Evolutionary conservation across 2,797 vertebrate species (phyloP), one percentile per base, ranked within the genome.

Genomic region (Sebastiscus albofasciatus): DNA sequence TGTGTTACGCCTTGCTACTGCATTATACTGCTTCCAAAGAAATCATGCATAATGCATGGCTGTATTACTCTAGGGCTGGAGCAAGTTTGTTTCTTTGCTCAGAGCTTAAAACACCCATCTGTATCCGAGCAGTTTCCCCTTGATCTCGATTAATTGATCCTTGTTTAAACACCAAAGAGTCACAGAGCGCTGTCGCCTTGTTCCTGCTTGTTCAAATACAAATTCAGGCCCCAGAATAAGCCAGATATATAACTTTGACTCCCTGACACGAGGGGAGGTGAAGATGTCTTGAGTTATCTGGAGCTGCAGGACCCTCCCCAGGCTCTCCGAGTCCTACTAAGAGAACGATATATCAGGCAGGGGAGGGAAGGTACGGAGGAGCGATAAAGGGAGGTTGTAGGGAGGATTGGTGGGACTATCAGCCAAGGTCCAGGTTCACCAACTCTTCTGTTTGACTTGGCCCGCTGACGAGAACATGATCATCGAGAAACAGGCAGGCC

Each of bases 371-470:
- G 55, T 82, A 81, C 67, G 85, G 93, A 92, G 81, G 81, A 83
- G 79, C 12, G 16, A 60, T 80, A 65, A 72, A 83, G 69, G 80
- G 80, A 86, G 89, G 80, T 61, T 80, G 33, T 16, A 72, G 27
- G 75, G 80, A 89, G 85, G 68, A 87, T 81, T 22, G 42, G 34
- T 59, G 68, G 67, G 65, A 31, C 33, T 58, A 74, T 79, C 86
- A 90, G 90, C 90, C 91, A 93, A 86, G 87, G 89, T 86, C 91
- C 82, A 81, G 84, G 83, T 91, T 93, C 81, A 90, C 81, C 83
- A 81, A 68, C 74, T 91, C 77, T 77, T 75, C 66, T 94, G 90
- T 95, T 95, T 94, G 77, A 67, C 72, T 95, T 95, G 94, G 94
- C 92, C 75, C 69, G 3, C 68, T 79, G 81, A 88, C 36, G 70